Base-by-base conservation (phyloP, 2,797 vertebrate species). In the Sebastes melanostomus region DNA sequence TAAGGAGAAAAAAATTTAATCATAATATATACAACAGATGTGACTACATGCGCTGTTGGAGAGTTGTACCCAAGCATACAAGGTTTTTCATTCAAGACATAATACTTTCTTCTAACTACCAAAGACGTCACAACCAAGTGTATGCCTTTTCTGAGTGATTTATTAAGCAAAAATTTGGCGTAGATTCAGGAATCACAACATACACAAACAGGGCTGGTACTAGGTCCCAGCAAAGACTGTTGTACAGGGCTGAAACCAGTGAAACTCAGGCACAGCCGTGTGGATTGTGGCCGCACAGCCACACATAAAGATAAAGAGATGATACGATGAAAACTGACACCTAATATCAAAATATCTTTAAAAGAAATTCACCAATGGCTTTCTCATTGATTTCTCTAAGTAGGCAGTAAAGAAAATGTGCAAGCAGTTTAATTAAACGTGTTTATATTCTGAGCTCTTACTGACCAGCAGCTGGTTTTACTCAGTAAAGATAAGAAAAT, bases 251-350 rank as follows among this genome's bases (percentile, higher is more conserved):
- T 50, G 61, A 73, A 72, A 65, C 30, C 42, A 69, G 46, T 50
- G 20, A 25, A 75, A 68, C 66, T 38, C 11, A 50, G 42, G 42
- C 0, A 50, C 36, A 66, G 54, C 30, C 22, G 24, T 4, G 7
- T 18, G 38, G 13, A 75, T 66, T 27, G n/a, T 18, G 4, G 56
- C 29, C 54, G 16, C 32, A 56, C 30, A 60, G 50, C 46, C 29
- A 61, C 56, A 74, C 29, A 68, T 73, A 12, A 70, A 68, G 67
- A 78, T 30, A 14, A 73, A 80, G 65, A 42, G 46, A 67, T 18
- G 22, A 67, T 16, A 67, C 30, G 22, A 81, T 61, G 10, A 36
- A 71, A 75, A 56, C 68, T 73, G 68, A 81, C 50, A 75, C 54
- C 22, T 13, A 46, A 34, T 59, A 71, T 55, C 9, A n/a, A 66